Conservation (phyloP, 2,113 vertebrate species). For the Pontoporia blainvillei region DNA sequence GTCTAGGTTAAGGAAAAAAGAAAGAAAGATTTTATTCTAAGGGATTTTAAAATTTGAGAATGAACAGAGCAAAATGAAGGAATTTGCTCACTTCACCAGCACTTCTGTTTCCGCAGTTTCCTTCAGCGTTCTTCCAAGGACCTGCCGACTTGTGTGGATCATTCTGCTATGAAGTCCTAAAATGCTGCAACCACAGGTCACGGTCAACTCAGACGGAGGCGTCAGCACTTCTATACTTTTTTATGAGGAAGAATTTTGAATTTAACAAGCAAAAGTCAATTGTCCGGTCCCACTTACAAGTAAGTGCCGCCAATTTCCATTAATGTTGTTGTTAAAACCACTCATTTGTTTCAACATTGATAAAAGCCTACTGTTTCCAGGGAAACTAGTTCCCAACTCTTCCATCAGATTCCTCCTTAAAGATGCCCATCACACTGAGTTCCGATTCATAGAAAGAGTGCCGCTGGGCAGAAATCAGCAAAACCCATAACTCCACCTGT, state of each 20-base stretch:
- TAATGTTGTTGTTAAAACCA: background rate
- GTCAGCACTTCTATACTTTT: slow-evolving; percentile 94
- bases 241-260: slow-evolving; percentile 99
- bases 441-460: background rate
- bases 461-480: background rate
- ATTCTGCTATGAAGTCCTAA: slow-evolving; percentile 96
- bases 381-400: background rate
- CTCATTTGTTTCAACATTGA: background rate
- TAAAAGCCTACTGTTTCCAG: background rate
- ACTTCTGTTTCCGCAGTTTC: slow-evolving; percentile 84
- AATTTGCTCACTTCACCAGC: background rate
- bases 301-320: slow-evolving; percentile 67
- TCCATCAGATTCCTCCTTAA: background rate
- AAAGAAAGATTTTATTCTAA: background rate
- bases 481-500: background rate
- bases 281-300: slow-evolving; percentile 97
- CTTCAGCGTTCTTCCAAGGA: slow-evolving; percentile 95
- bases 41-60: background rate
- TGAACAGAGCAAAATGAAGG: background rate
- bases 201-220: slow-evolving; percentile 95
- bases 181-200: slow-evolving; percentile 97
- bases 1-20: background rate
- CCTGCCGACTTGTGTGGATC: slow-evolving; percentile 95
- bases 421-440: fast-evolving
- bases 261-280: slow-evolving; percentile 97